Conservation (phyloP, 2,888 invertebrate genomes). For the Ochropleura plecta region DNA sequence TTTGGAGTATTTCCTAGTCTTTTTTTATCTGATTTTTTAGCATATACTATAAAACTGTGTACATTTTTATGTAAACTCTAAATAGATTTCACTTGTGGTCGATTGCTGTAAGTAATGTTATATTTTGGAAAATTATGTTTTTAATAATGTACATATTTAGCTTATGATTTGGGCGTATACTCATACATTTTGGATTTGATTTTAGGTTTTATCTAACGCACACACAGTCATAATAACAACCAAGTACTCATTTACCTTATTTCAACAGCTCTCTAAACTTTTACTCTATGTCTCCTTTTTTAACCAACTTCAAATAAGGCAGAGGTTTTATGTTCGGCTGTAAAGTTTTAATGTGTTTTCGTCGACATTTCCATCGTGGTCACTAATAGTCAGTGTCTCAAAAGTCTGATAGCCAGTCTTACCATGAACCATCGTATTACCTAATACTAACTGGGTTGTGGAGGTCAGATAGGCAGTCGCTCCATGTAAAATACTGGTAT, state of each 20-base stretch:
- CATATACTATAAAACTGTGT: constrained; percentile 64
- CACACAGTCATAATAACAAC: constrained; percentile 38
- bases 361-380: too few species aligned
- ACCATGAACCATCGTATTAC: too few species aligned
- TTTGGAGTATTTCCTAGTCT: constrained; percentile 82
- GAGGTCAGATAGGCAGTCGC: too few species aligned
- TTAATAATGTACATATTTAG: constrained; percentile 57
- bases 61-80: constrained; percentile 71
- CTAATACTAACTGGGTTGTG: too few species aligned
- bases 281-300: neutral
- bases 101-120: constrained; percentile 58
- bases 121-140: constrained; percentile 54
- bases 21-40: constrained; percentile 82
- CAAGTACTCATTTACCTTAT: neutral
- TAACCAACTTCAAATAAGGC: too few species aligned
- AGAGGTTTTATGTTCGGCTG: too few species aligned
- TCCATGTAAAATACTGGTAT: too few species aligned
- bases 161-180: constrained; percentile 43
- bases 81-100: constrained; percentile 83
- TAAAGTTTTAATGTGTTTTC: too few species aligned
- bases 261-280: constrained; percentile 1
- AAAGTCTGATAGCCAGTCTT: too few species aligned
- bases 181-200: constrained; percentile 30
- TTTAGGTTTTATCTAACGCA: constrained; percentile 57
- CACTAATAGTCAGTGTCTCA: too few species aligned